phyloP scores from a whole-genome alignment of 1,140 invertebrate species.

The Dermatophagoides farinae region DNA sequence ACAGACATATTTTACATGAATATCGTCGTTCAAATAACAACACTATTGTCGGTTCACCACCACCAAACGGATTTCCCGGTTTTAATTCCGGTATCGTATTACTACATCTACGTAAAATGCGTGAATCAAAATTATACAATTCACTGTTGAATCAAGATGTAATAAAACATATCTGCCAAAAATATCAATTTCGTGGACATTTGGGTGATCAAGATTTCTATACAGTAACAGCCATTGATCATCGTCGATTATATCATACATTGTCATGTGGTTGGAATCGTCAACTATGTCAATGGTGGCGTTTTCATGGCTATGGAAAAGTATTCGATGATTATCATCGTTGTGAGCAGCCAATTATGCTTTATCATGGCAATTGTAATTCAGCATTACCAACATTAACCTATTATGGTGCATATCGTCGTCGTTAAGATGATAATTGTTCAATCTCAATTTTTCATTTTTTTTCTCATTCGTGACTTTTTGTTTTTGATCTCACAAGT shows the following conservation, averaged over 20 bases:
- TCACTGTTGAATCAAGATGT: conserved; percentile 34
- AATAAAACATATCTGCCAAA: conserved; percentile 37
- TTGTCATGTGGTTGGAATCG: conserved; percentile 63
- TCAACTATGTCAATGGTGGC: conserved; percentile 67
- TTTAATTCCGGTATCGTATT: conserved; percentile 62
- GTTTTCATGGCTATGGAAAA: conserved; percentile 48
- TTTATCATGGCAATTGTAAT: conserved; percentile 54
- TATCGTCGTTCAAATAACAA: conserved; percentile 40
- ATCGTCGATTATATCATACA: conserved; percentile 48
- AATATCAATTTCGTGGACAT: conserved; percentile 51
- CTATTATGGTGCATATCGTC: conserved; percentile 39
- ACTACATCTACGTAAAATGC: conserved; percentile 44
- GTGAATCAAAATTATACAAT: conserved; percentile 38
- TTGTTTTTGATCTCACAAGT: background rate
- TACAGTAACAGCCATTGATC: conserved; percentile 47
- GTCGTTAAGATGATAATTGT: conserved; percentile 42
- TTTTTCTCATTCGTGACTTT: conserved; percentile 33
- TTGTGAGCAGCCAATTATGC: conserved; percentile 40
- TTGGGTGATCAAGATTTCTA: conserved; percentile 74
- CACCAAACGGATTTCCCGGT: conserved; percentile 29
- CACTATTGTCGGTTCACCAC: conserved; percentile 34
- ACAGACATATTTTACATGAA: conserved; percentile 40
- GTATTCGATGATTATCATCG: conserved; percentile 52
- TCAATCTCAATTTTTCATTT: conserved; percentile 51
- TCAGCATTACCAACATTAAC: conserved; percentile 6